A percentile compares a stretch with the other conserved stretches of the same genome.
These are phyloP conservation scores for Dione vanillae DNA, from an alignment of 2,888 invertebrate genomes.

Conservation along the genomic window DNA sequence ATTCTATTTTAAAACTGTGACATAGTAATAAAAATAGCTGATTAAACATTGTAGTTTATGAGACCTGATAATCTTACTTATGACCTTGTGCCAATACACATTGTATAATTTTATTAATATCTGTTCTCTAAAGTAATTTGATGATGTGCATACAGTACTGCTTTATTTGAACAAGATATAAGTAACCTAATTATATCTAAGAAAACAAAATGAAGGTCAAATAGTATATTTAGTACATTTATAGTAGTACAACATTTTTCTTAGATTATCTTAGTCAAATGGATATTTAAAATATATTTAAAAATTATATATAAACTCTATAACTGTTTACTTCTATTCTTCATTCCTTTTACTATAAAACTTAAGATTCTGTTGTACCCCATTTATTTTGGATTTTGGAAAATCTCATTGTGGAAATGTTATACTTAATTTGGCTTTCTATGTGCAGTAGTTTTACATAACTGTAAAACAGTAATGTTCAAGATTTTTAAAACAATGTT, in stretches of 20 bases:
- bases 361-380: too few species aligned
- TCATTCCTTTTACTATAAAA: too few species aligned
- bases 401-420: too few species aligned
- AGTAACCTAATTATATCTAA: background rate
- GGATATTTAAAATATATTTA: too few species aligned
- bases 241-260: background rate
- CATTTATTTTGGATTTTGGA: too few species aligned
- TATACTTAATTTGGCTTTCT: too few species aligned
- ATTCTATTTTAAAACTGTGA: slow-evolving; percentile 4
- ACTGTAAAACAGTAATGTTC: too few species aligned
- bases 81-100: slow-evolving; percentile 21
- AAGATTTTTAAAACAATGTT: too few species aligned
- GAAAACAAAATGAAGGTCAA: slow-evolving; percentile 9
- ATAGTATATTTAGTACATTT: background rate
- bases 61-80: background rate
- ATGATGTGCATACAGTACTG: slow-evolving; percentile 15
- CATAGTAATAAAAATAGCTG: slow-evolving; percentile 9
- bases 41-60: slow-evolving; percentile 11
- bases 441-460: too few species aligned
- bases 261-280: too few species aligned
- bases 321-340: too few species aligned
- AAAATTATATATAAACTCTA: too few species aligned
- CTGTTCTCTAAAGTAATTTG: slow-evolving; percentile 11
- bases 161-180: slow-evolving; percentile 7
- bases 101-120: slow-evolving; percentile 4